Base-by-base conservation (phyloP, 2,797 vertebrate genomes). In the Melanogrammus aeglefinus region DNA sequence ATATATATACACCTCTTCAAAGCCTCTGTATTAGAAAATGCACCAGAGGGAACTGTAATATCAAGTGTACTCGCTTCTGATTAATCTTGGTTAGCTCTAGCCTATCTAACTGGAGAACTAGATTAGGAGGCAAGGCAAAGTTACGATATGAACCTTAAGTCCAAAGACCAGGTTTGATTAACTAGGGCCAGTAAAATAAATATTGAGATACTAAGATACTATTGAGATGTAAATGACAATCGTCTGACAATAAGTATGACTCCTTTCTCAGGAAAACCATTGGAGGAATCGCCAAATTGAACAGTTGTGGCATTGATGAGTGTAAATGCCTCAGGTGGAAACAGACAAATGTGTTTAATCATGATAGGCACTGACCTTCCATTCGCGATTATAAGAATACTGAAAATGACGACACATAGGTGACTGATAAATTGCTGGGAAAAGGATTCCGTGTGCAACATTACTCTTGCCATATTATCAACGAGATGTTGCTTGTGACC, bases 151-250 rank as follows among this genome's bases (percentile, higher is more conserved):
- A 90, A 84, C 16, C 41, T 96, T 12, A 93, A 95, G 57, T 94
- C 94, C 1, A 94, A 84, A 78, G 95, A 96, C 2, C 92, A 92
- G 0, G 91, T 95, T 0, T 93, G 95, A 0, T 72, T 94, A 18
- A 21, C 76, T 0, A 78, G 92, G 0, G 88, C 90, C 0, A 95
- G 94, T 80, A 83, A 94, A 39, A 47, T 94, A 21, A 27, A 92
- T 0, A 10, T 96, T 1, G 92, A 95, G 3, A 82, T 96, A 72
- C 70, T 87, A 16, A n/a, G n/a, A n/a, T n/a, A n/a, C n/a, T n/a
- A n/a, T n/a, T n/a, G n/a, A n/a, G 94, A 96, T 39, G 88, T 94
- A 4, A 96, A 97, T 1, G 95, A 96, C 78, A 95, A 95, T 9
- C 84, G n/a, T 0, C 95, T 95, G 31, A 74, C 91, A 0, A 79